Evolutionary conservation across 2,113 vertebrate genomes (phyloP), one percentile per base, ranked within the genome.

Genomic region (Macquaria australasica): DNA sequence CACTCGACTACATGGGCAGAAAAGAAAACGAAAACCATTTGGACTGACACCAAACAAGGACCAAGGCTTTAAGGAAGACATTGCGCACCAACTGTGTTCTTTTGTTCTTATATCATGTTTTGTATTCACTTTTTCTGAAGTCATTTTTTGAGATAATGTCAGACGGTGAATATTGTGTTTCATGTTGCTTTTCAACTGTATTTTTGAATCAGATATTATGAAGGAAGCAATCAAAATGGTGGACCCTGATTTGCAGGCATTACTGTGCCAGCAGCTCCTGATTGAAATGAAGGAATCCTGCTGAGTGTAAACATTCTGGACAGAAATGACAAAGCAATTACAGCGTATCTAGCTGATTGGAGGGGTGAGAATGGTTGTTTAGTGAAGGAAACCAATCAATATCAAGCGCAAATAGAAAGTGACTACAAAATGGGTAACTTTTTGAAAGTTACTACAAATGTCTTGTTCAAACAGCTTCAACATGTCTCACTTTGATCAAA

Each of bases 221-320:
- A 39, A 69, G 23, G 28, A 51, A 51, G 39, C 16, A 59, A 69
- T 84, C 62, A 70, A 69, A 85, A 78, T 28, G 75, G 39, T 18
- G 82, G 76, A 68, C 39, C 20, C 74, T 67, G 82, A 88, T 81
- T 81, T 77, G 67, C 60, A 67, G 64, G 62, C 43, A 50, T 75
- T 56, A 64, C 28, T 1, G 7, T n/a, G 55, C 50, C 56, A 76
- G 70, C 73, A 41, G 84, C 48, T 67, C 18, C 79, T 91, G 86
- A 90, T 81, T 91, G 73, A 87, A 91, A 87, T 39, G 50, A 82
- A 72, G 62, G 69, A 81, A 86, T 81, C 78, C 84, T 68, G 83
- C 83, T 64, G 87, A 76, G 82, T 77, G 73, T 64, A 87, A 90
- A 88, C 82, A 77, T 82, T 80, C 41, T 28, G 72, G 68, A 34